phyloP scores from a whole-genome alignment of 2,797 vertebrate genomes.

The Mormyrus hasselquistii region DNA sequence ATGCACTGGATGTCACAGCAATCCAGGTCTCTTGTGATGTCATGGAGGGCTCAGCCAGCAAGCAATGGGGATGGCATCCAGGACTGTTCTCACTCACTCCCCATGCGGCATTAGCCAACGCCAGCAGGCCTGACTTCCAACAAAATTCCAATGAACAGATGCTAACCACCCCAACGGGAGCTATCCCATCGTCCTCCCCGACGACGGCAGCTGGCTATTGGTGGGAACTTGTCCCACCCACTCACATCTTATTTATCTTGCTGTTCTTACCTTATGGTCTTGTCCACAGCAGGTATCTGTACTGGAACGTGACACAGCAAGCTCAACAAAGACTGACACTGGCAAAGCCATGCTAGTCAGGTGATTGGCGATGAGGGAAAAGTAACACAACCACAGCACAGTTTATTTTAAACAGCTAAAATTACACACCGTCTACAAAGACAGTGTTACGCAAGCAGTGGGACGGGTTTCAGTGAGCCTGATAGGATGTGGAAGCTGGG shows the following conservation, averaged over 20 bases:
- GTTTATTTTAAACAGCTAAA: background rate
- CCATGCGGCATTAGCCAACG: background rate
- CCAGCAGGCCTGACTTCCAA: background rate
- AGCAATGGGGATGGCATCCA: background rate
- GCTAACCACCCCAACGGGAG: background rate
- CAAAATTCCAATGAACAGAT: background rate
- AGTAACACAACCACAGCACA: background rate
- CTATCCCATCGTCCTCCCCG: background rate
- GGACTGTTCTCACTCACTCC: background rate
- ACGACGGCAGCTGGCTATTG: background rate
- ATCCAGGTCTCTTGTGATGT: background rate
- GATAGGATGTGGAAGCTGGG: background rate
- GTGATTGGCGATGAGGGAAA: background rate
- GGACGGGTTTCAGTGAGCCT: background rate
- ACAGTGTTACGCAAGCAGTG: background rate
- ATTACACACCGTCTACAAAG: background rate
- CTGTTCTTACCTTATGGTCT: background rate
- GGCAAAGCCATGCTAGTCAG: background rate
- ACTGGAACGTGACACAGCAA: background rate
- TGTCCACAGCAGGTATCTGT: background rate
- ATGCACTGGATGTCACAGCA: background rate
- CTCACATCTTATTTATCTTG: conserved; percentile 10
- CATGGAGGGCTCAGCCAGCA: background rate
- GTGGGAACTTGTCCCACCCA: background rate
- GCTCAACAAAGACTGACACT: background rate